These are phyloP conservation scores for Amiota communis DNA, from an alignment of 2,888 invertebrate species.

Conservation along the genomic window DNA sequence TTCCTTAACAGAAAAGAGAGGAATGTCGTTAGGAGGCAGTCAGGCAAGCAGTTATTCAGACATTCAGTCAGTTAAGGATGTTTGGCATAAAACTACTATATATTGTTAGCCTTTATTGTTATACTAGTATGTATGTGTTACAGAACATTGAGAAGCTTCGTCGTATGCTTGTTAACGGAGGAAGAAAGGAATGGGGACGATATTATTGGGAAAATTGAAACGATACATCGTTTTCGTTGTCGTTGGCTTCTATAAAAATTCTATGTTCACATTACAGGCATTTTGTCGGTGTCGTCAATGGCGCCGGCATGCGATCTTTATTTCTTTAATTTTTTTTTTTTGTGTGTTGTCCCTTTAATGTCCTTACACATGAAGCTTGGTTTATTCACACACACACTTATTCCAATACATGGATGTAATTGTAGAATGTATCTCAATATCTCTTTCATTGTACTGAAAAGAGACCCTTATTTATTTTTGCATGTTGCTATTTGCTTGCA, in stretches of 20 bases:
- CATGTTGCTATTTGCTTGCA: background rate
- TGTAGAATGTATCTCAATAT: background rate
- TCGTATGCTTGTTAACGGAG: too few species aligned
- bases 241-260: slow-evolving; percentile 2
- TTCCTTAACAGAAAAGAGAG: background rate
- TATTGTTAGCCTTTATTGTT: background rate
- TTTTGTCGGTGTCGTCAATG: slow-evolving; percentile 17
- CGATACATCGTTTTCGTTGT: too few species aligned
- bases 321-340: background rate
- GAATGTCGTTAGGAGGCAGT: too few species aligned
- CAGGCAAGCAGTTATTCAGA: background rate
- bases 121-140: too few species aligned
- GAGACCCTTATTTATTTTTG: background rate
- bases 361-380: background rate
- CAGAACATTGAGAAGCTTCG: too few species aligned
- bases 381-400: too few species aligned
- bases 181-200: too few species aligned
- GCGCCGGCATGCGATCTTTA: background rate
- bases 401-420: background rate
- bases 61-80: background rate
- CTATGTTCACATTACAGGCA: slow-evolving; percentile 17
- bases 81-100: slow-evolving; percentile 15
- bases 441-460: background rate
- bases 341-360: background rate
- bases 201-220: too few species aligned